Conservation (phyloP, 2,113 vertebrate species). For the Gnathonemus longibarbis region DNA sequence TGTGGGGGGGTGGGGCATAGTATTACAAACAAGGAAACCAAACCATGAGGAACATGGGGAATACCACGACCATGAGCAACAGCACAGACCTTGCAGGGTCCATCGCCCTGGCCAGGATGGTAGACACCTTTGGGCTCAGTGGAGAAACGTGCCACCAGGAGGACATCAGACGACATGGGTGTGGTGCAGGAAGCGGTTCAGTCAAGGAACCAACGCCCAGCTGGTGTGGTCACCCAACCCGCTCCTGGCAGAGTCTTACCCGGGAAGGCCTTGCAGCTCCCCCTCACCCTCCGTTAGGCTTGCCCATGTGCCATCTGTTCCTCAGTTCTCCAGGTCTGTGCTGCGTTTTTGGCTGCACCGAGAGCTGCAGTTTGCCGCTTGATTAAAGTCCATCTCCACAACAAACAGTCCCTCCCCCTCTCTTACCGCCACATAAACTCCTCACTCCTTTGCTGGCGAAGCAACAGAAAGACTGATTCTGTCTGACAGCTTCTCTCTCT, state of each 20-base stretch:
- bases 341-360: neutral
- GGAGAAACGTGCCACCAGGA: neutral
- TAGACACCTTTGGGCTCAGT: neutral
- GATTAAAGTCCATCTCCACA: slow-evolving; percentile 2
- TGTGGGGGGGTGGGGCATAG: neutral
- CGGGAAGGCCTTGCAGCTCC: neutral
- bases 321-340: neutral
- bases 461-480: neutral
- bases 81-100: neutral
- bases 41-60: neutral
- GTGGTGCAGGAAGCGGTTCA: neutral
- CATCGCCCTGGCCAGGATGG: neutral
- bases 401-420: neutral
- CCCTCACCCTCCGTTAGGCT: neutral
- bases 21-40: neutral
- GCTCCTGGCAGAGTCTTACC: neutral
- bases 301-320: neutral
- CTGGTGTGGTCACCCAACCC: neutral
- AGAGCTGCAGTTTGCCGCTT: neutral
- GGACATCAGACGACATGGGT: neutral
- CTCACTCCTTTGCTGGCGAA: neutral
- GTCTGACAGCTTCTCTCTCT: neutral
- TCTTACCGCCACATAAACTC: neutral
- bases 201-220: neutral
- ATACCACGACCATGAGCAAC: too few relatives aligned